A percentile compares a stretch with the other conserved stretches of the same genome.
phyloP scores from a whole-genome alignment of 2,113 vertebrate species.

The Brachyistius frenatus region DNA sequence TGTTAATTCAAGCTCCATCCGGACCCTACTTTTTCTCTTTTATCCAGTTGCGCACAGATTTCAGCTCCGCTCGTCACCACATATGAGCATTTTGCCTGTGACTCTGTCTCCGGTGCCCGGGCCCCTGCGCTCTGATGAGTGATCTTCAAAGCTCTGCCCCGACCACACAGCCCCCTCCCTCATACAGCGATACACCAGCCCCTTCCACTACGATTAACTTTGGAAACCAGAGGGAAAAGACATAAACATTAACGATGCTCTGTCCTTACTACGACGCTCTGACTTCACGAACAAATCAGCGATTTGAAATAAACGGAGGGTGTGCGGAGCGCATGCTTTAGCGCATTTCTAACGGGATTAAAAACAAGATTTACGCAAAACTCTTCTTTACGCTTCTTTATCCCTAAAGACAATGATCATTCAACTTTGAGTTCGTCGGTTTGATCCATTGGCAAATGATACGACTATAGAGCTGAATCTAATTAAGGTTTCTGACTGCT shows the following conservation, averaged over 20 bases:
- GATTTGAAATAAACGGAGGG: constrained; percentile 15
- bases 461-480: neutral
- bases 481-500: neutral
- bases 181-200: constrained; percentile 56
- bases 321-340: neutral
- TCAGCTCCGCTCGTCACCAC: constrained; percentile 64
- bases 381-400: neutral
- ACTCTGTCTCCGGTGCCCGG: constrained; percentile 69
- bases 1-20: constrained; percentile 57
- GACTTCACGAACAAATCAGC: constrained; percentile 17
- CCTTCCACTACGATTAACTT: constrained; percentile 78
- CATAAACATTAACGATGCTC: constrained; percentile 65
- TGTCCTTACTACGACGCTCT: constrained; percentile 14
- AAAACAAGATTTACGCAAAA: neutral
- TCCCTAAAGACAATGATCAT: neutral
- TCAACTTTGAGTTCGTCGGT: neutral
- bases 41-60: constrained; percentile 72
- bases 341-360: neutral
- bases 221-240: constrained; percentile 65
- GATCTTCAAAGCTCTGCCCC: constrained; percentile 84
- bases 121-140: constrained; percentile 80
- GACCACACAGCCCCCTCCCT: constrained; percentile 75
- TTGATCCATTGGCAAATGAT: too few relatives aligned
- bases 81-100: constrained; percentile 32
- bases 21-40: constrained; percentile 37